Percentiles rank a stretch among this genome's conserved stretches.
Conservation (phyloP, 2,888 invertebrate genomes). For the Leptura quadrifasciata region DNA sequence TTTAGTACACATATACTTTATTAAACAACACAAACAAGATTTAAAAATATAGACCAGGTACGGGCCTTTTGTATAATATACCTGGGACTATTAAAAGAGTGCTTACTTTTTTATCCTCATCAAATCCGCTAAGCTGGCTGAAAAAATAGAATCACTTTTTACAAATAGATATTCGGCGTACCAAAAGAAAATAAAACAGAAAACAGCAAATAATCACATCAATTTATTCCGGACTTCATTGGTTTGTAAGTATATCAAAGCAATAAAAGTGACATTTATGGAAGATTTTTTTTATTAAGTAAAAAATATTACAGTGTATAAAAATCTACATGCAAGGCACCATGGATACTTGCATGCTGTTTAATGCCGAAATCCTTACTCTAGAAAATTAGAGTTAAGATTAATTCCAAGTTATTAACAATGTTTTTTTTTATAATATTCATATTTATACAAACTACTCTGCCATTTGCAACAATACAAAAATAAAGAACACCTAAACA, state of each 20-base stretch:
- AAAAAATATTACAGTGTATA: conserved; percentile 10
- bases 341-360: conserved; percentile 1
- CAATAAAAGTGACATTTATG: conserved; percentile 15
- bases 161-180: neutral
- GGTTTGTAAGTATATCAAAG: conserved; percentile 5
- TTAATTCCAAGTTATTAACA: conserved; percentile 4
- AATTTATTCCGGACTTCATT: conserved; percentile 3
- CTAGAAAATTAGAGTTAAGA: conserved; percentile 16
- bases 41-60: conserved; percentile 2
- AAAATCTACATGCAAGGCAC: conserved; percentile 24
- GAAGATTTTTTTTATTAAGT: conserved; percentile 23
- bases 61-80: conserved; percentile 1
- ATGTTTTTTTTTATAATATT: neutral
- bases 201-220: conserved; percentile 24
- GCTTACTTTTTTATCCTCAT: conserved; percentile 6
- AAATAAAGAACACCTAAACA: conserved; percentile 37
- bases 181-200: conserved; percentile 2
- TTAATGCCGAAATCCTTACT: conserved; percentile 17
- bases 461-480: neutral
- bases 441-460: conserved; percentile 1
- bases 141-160: conserved; percentile 32
- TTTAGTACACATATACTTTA: neutral
- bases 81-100: conserved; percentile 25
- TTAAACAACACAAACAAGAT: neutral
- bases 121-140: conserved; percentile 38